Evolutionary conservation across 2,888 invertebrate species (phyloP), one percentile per base, ranked within the genome.

Genomic region (Thymelicus acteon): DNA sequence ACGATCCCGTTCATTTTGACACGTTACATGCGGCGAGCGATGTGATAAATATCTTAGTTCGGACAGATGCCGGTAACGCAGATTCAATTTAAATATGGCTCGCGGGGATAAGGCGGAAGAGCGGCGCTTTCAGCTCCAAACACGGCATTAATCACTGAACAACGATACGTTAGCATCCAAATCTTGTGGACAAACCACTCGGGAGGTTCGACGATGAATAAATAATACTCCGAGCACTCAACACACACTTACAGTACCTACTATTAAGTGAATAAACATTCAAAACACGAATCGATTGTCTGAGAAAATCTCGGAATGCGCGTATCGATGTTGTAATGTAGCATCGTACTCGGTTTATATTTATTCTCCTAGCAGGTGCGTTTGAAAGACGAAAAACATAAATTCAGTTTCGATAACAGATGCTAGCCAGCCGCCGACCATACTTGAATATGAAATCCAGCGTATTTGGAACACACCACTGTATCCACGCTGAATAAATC

Each of bases 401-500:
- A 89, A 92, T 88, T 85, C 78, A 76, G 82, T 85, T 86, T 88
- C 91, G 92, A 91, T 91, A 91, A 91, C 90, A 91, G 90, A 91
- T 88, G 92, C 82, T 88, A 80, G 83, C 88, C 91, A 88, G 87
- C 85, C 85, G 84, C 81, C 84, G 80, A 81, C 85, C 82, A 80
- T 81, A 83, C 84, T 85, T 82, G 87, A 86, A 84, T 85, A 79
- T 79, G 80, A 85, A 84, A 85, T 79, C 83, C 79, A 74, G 77
- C 74, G 84, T 85, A 89, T 89, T 85, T 85, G 78, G 83, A 85
- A 80, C 86, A 82, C 82, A 83, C 82, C 82, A 78, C 81, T 85
- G 85, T 84, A 89, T 83, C 84, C 85, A 89, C 89, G 81, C 82
- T 82, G 78, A 83, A 85, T 88, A 85, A 57, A 85, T 84, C 75